Conservation (phyloP, 2,888 invertebrate genomes). For the Hirtodrosophila trivittata region DNA sequence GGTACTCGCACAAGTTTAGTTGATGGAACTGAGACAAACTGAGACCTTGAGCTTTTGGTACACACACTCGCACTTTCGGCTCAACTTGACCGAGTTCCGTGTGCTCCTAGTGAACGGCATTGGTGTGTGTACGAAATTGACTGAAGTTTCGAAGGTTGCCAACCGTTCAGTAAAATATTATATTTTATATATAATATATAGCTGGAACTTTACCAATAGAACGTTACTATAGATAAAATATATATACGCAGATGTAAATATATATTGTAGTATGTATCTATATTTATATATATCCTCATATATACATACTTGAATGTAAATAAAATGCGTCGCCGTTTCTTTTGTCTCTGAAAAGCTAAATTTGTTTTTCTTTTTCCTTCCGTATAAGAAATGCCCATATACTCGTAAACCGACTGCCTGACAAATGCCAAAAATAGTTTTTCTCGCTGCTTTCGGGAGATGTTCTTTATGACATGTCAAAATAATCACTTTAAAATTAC, state of each 20-base stretch:
- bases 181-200: not conserved
- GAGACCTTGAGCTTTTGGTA: slow-evolving; percentile 43
- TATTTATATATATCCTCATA: too few species aligned
- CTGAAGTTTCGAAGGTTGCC: slow-evolving; percentile 44
- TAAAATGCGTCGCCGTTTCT: not conserved
- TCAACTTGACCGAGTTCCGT: slow-evolving; percentile 71
- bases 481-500: slow-evolving; percentile 45
- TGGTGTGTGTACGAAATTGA: not conserved
- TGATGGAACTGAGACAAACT: slow-evolving; percentile 13
- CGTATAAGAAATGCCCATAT: slow-evolving; percentile 13
- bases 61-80: slow-evolving; percentile 35
- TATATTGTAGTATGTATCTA: too few species aligned
- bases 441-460: slow-evolving; percentile 13
- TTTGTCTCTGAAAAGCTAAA: slow-evolving; percentile 16
- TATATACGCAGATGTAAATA: too few species aligned
- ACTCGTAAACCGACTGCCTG: slow-evolving; percentile 17
- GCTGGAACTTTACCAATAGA: too few species aligned
- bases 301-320: too few species aligned
- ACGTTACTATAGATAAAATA: too few species aligned
- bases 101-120: slow-evolving; percentile 8
- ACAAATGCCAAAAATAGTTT: slow-evolving; percentile 45
- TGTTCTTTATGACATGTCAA: slow-evolving; percentile 41
- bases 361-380: slow-evolving; percentile 35
- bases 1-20: slow-evolving; percentile 10
- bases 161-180: slow-evolving; percentile 2